Percentiles rank a stretch among this genome's conserved stretches.
These are phyloP conservation scores for Bugula neritina DNA, from an alignment of 2,888 invertebrate species.

Conservation along the genomic window DNA sequence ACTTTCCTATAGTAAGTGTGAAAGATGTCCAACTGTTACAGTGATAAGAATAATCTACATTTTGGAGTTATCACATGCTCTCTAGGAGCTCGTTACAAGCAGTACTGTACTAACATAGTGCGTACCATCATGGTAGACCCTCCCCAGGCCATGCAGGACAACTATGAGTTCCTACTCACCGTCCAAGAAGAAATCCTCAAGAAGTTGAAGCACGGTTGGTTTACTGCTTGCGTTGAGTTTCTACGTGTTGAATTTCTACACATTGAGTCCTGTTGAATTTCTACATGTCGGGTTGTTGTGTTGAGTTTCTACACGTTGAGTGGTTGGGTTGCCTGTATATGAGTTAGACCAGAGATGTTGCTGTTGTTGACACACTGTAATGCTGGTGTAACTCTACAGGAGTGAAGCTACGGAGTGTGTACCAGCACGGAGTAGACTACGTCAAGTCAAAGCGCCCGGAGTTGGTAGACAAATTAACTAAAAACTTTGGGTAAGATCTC, in stretches of 20 bases:
- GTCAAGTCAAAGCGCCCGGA: conserved; percentile 81
- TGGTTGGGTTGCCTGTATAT: too few species aligned
- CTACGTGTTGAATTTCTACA: too few species aligned
- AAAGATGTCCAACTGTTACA: too few species aligned
- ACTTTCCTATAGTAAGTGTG: too few species aligned
- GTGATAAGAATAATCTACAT: conserved; percentile 87
- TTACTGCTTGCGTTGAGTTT: conserved; percentile 23
- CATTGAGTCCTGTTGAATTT: too few species aligned
- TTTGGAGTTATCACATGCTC: conserved; percentile 94
- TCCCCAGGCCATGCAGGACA: conserved; percentile 64
- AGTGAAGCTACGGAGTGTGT: conserved; percentile 76
- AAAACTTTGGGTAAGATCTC: conserved; percentile 71
- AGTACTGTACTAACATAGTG: conserved; percentile 95
- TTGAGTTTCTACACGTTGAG: too few species aligned
- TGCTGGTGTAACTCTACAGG: too few species aligned
- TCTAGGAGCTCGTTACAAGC: conserved; percentile 88
- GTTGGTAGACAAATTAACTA: conserved; percentile 81
- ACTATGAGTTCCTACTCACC: conserved; percentile 82
- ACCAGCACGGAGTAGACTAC: conserved; percentile 71
- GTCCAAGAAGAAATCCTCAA: conserved; percentile 86
- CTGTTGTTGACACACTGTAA: too few species aligned
- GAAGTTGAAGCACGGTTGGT: conserved; percentile 64
- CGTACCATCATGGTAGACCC: conserved; percentile 95
- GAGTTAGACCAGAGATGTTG: too few species aligned
- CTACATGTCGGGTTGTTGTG: too few species aligned